Evolutionary conservation across 2,888 invertebrate species (phyloP).

Genomic region (Dolichomitus sp.): DNA sequence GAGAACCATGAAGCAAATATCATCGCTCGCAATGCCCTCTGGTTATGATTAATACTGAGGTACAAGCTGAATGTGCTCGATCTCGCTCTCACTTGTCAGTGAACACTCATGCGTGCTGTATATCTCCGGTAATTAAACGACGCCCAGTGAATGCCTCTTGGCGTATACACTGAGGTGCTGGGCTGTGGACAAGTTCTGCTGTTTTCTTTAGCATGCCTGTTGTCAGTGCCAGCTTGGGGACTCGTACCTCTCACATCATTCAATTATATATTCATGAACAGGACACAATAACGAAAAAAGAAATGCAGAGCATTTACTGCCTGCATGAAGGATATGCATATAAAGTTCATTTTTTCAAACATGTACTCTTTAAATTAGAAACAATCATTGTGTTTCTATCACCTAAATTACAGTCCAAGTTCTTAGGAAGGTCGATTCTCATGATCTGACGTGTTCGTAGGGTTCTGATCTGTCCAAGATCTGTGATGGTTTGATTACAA

Average conservation of each 20-base stretch:
- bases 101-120: slow-evolving; percentile 52
- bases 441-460: neutral
- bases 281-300: neutral
- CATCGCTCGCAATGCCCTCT: slow-evolving; percentile 69
- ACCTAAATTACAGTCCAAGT: neutral
- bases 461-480: neutral
- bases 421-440: neutral
- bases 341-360: neutral
- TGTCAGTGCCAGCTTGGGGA: slow-evolving; percentile 3
- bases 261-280: slow-evolving; percentile 4
- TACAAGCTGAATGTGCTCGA: slow-evolving; percentile 54
- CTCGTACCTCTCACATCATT: slow-evolving; percentile 1
- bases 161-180: neutral
- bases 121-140: slow-evolving; percentile 76
- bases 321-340: neutral
- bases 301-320: neutral
- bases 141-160: slow-evolving; percentile 25
- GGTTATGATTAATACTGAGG: slow-evolving; percentile 81
- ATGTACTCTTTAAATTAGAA: neutral
- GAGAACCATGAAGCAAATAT: slow-evolving; percentile 41
- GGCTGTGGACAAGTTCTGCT: neutral
- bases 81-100: slow-evolving; percentile 76
- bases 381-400: neutral
- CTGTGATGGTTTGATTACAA: neutral
- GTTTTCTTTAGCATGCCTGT: slow-evolving; percentile 8